Conservation (phyloP, 2,888 invertebrate species). For the Calameuta filiformis region DNA sequence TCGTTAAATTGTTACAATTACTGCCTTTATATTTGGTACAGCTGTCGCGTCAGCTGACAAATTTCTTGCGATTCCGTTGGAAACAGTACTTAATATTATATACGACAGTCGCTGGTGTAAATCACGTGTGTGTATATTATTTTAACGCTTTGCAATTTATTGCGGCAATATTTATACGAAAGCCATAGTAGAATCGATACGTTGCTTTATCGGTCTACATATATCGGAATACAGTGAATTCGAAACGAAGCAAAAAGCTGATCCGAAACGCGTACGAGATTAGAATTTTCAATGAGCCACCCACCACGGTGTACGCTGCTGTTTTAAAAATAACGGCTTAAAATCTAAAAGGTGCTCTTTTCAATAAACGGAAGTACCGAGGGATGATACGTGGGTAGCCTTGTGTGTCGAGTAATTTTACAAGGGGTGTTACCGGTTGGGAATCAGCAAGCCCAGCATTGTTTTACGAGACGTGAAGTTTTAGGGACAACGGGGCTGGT, state of each 20-base stretch:
- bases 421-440: background rate
- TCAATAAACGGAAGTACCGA: background rate
- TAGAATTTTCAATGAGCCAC: background rate
- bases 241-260: background rate
- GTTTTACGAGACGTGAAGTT: conserved; percentile 23
- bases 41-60: conserved; percentile 49
- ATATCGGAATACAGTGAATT: background rate
- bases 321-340: background rate
- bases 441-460: conserved; percentile 16
- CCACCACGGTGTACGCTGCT: background rate
- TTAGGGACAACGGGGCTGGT: background rate
- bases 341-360: conserved; percentile 5
- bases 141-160: background rate
- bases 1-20: conserved; percentile 54
- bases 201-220: background rate
- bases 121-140: background rate
- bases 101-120: background rate
- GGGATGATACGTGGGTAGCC: background rate
- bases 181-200: background rate
- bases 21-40: conserved; percentile 34
- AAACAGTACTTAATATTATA: background rate
- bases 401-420: conserved; percentile 5
- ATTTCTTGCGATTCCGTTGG: conserved; percentile 27
- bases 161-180: background rate
- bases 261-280: background rate